Percentiles rank a stretch among this genome's conserved stretches.
These are phyloP conservation scores for Hystrix brachyura DNA, from an alignment of 2,113 vertebrate genomes.

Conservation along the genomic window DNA sequence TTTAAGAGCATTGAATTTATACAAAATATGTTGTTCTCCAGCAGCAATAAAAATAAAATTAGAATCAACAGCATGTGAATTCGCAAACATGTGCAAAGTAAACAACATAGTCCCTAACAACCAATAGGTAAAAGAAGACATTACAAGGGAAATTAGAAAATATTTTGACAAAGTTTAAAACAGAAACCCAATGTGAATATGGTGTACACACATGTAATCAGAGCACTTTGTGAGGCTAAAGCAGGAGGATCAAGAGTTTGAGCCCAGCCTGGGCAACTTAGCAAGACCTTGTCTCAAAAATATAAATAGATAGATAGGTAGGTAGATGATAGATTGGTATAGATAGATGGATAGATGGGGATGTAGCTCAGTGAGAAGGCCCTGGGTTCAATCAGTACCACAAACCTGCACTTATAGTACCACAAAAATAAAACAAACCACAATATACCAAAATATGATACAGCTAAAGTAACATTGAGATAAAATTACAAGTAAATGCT, in stretches of 20 bases:
- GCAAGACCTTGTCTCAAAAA: neutral
- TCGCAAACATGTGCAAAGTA: neutral
- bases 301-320: neutral
- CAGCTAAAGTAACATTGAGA: neutral
- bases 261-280: neutral
- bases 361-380: too few relatives aligned
- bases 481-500: neutral
- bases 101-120: neutral
- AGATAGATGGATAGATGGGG: neutral
- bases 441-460: neutral
- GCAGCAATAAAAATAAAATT: neutral
- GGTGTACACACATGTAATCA: neutral
- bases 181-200: neutral
- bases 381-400: too few relatives aligned
- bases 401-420: too few relatives aligned
- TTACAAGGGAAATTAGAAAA: neutral
- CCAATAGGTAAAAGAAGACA: neutral
- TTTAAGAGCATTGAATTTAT: neutral
- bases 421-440: neutral
- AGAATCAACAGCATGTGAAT: neutral
- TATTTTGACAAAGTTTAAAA: slow-evolving; percentile 1
- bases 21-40: neutral
- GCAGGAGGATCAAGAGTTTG: neutral
- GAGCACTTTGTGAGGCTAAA: neutral
- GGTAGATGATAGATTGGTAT: neutral